Evolutionary conservation across 2,797 vertebrate genomes (phyloP), one percentile per base, ranked within the genome.

Genomic region (Yasuhikotakia modesta): DNA sequence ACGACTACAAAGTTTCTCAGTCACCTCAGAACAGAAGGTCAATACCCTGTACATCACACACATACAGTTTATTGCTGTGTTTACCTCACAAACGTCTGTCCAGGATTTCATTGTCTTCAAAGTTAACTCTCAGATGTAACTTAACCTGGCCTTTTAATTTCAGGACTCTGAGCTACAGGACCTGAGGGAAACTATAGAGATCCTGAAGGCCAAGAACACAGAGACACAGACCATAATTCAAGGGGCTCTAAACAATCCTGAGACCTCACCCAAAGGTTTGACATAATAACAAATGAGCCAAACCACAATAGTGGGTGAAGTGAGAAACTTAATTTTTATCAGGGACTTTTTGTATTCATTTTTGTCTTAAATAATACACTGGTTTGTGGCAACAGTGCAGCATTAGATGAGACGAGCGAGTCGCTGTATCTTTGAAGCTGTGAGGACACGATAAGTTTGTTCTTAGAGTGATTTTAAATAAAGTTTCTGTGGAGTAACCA

Each of bases 221-320:
- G 98, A 99, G 83, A 94, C 96, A 58, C 97, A 98, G 64, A 94
- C 93, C 1, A 95, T 98, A 82, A 98, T 99, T 78, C 96, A 98
- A 0, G 96, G 90, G 1, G 96, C 97, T 13, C 92, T 99, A 35
- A 95, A 86, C 5, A 93, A 89, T 82, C 94, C 95, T 0, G 96
- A 98, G 0, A 78, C 92, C 63, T 82, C 94, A 10, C 94, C 97
- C 64, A 95, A 95, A 95, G 97, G 96, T 98, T 83, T 16, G 39
- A 11, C 27, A 27, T n/a, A n/a, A n/a, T n/a, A n/a, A n/a, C n/a
- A n/a, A n/a, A n/a, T n/a, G n/a, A n/a, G n/a, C n/a, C n/a, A n/a
- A n/a, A n/a, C n/a, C n/a, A n/a, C n/a, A n/a, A n/a, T n/a, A n/a
- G n/a, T n/a, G n/a, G n/a, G n/a, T n/a, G n/a, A n/a, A n/a, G n/a